A percentile compares a stretch with the other conserved stretches of the same genome.
phyloP scores from a whole-genome alignment of 2,797 vertebrate species.

The Carduelis carduelis region DNA sequence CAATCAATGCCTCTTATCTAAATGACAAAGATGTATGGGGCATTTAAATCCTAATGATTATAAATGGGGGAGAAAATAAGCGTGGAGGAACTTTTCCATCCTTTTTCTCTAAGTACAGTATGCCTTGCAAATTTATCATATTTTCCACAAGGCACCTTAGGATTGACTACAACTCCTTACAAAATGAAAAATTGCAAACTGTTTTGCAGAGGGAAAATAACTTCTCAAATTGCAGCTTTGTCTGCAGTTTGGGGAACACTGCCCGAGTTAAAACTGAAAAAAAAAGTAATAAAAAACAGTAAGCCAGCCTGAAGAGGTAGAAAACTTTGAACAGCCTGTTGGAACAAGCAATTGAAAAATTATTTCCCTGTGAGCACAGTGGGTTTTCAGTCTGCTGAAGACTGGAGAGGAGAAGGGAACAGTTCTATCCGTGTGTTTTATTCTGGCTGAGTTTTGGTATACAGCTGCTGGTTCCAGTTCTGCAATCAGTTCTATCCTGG shows the following conservation, averaged over 20 bases:
- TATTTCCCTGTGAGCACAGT: not conserved
- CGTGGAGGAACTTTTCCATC: constrained; percentile 66
- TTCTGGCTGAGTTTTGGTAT: not conserved
- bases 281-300: not conserved
- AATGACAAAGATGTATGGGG: constrained; percentile 70
- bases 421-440: not conserved
- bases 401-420: fast-evolving
- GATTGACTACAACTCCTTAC: constrained; percentile 9
- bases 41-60: constrained; percentile 74
- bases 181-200: constrained; percentile 33
- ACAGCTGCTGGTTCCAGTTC: not conserved
- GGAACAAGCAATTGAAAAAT: constrained; percentile 51
- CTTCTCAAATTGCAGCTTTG: constrained; percentile 56
- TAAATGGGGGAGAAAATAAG: constrained; percentile 72
- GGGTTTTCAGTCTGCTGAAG: not conserved
- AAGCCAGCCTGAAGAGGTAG: constrained; percentile 17
- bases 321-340: constrained; percentile 7
- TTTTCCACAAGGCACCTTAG: constrained; percentile 10
- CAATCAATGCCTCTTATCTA: constrained; percentile 69
- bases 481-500: constrained; percentile 1
- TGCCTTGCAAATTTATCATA: constrained; percentile 58
- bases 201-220: constrained; percentile 45
- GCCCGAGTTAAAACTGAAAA: constrained; percentile 30
- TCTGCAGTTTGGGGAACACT: constrained; percentile 24
- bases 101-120: constrained; percentile 60